These are phyloP conservation scores for Rhombomys opimus DNA, from an alignment of 2,113 vertebrate species.

Conservation along the genomic window DNA sequence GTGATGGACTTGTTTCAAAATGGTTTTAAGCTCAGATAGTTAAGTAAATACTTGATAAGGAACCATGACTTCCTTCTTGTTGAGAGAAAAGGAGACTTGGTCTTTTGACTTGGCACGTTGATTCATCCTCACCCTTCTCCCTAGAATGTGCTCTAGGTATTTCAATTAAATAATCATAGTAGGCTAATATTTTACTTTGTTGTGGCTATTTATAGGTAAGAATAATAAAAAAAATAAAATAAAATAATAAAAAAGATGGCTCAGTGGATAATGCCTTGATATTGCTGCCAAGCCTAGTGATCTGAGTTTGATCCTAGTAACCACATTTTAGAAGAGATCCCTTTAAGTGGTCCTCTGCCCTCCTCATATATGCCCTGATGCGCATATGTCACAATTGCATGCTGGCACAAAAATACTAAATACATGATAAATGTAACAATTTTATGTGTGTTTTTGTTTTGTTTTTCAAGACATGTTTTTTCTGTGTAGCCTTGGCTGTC, in stretches of 20 bases:
- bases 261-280: neutral
- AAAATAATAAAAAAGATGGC: too few species aligned
- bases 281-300: neutral
- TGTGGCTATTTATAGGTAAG: slow-evolving; percentile 18
- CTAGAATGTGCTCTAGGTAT: slow-evolving; percentile 47
- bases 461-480: too few species aligned
- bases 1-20: slow-evolving; percentile 12
- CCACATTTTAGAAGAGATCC: neutral
- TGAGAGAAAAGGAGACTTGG: neutral
- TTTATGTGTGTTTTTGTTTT: neutral
- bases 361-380: neutral
- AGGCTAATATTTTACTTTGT: neutral
- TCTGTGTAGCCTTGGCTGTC: too few species aligned
- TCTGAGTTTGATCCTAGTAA: neutral
- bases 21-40: slow-evolving; percentile 28
- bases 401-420: neutral
- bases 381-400: neutral
- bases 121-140: slow-evolving; percentile 16
- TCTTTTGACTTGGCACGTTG: slow-evolving; percentile 25
- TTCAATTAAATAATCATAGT: slow-evolving; percentile 57
- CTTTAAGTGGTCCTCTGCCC: too few species aligned
- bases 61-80: slow-evolving; percentile 24
- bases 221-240: neutral
- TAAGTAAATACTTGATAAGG: neutral
- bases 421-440: neutral